phyloP scores from a whole-genome alignment of 2,888 invertebrate genomes.

The Xestobium rufovillosum region DNA sequence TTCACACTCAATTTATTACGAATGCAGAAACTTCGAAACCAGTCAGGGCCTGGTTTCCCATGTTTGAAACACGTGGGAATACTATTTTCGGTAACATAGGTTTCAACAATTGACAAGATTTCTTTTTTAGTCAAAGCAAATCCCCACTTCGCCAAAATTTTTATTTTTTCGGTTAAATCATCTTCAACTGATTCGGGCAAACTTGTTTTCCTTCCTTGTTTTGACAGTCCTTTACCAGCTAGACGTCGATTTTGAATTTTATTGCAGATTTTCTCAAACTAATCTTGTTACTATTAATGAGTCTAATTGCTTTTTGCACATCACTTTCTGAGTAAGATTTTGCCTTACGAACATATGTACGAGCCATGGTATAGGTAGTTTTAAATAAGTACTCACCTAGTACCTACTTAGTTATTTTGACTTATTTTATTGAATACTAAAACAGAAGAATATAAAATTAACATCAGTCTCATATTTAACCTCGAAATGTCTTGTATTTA shows the following conservation, averaged over 20 bases:
- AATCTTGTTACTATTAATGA: slow-evolving; percentile 12
- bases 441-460: too few species aligned
- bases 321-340: slow-evolving; percentile 14
- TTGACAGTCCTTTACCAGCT: neutral
- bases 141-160: slow-evolving; percentile 12
- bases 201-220: slow-evolving; percentile 3
- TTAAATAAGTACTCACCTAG: too few species aligned
- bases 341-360: slow-evolving; percentile 12
- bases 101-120: slow-evolving; percentile 14
- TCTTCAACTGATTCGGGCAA: neutral
- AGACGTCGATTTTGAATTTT: slow-evolving; percentile 9
- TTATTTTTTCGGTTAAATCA: slow-evolving; percentile 10
- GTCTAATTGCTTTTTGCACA: slow-evolving; percentile 10
- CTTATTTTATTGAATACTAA: too few species aligned
- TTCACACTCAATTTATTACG: slow-evolving; percentile 16
- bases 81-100: slow-evolving; percentile 15
- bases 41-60: slow-evolving; percentile 18
- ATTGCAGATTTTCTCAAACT: slow-evolving; percentile 10
- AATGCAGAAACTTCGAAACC: slow-evolving; percentile 19
- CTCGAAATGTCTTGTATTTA: too few species aligned
- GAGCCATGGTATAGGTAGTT: slow-evolving; percentile 3
- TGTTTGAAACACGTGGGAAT: slow-evolving; percentile 14
- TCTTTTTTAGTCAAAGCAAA: slow-evolving; percentile 14
- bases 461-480: too few species aligned
- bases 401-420: too few species aligned